Percentiles rank a stretch among this genome's conserved stretches.
These are phyloP conservation scores for Corythaeola cristata DNA, from an alignment of 2,113 vertebrate genomes.

Conservation along the genomic window DNA sequence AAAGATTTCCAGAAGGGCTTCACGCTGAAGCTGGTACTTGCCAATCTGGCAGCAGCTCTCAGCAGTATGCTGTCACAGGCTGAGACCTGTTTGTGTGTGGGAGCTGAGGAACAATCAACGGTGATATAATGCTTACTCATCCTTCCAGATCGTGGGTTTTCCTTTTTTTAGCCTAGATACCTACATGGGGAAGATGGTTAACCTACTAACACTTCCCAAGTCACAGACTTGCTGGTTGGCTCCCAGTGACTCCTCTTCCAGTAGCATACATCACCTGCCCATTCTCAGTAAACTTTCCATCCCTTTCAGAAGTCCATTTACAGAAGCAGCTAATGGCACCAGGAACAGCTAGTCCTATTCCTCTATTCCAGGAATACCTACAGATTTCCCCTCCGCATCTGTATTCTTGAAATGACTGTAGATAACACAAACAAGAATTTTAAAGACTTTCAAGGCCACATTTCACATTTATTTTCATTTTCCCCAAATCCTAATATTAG, in stretches of 20 bases:
- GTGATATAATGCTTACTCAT: constrained; percentile 40
- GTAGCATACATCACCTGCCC: background rate
- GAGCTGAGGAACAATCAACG: constrained; percentile 21
- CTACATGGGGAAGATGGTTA: background rate
- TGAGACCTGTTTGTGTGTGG: constrained; percentile 15
- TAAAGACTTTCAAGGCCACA: background rate
- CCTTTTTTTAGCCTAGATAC: background rate
- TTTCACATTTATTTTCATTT: background rate
- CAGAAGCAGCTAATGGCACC: background rate
- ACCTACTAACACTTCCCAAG: background rate
- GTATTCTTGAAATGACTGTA: background rate
- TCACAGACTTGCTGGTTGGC: background rate
- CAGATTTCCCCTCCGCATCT: background rate
- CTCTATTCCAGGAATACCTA: background rate
- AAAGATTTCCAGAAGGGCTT: constrained; percentile 12
- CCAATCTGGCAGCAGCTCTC: background rate
- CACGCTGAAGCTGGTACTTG: background rate
- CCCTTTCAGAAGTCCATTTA: background rate
- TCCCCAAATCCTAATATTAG: background rate
- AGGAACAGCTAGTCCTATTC: background rate
- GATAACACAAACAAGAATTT: background rate
- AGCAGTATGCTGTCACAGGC: background rate
- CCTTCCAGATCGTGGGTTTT: background rate
- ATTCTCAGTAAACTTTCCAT: background rate
- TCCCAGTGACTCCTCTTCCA: background rate